Evolutionary conservation across 1,140 invertebrate species (phyloP).

Genomic region (Chrysoperla carnea): DNA sequence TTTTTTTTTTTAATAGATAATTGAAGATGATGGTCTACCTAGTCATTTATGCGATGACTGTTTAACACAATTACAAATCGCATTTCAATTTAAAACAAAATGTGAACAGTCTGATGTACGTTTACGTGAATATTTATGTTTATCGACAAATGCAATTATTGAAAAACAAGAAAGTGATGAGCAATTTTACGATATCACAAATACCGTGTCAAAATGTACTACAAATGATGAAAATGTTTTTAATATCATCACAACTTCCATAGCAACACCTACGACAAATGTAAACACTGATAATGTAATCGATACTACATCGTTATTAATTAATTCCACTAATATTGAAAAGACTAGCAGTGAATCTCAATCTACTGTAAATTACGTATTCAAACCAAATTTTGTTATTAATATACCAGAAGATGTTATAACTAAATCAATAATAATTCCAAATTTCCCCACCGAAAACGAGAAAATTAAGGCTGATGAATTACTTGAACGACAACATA

Average conservation of each 20-base stretch:
- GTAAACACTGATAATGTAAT: not conserved
- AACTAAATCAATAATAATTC: too few relatives aligned
- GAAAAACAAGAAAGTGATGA: slow-evolving; percentile 16
- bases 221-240: not conserved
- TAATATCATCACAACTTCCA: not conserved
- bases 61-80: slow-evolving; percentile 38
- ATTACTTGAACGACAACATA: too few relatives aligned
- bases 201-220: slow-evolving; percentile 9
- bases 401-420: too few relatives aligned
- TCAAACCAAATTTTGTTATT: too few relatives aligned
- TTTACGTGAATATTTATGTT: slow-evolving; percentile 16
- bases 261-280: not conserved
- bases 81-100: slow-evolving; percentile 46
- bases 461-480: too few relatives aligned
- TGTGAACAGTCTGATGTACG: slow-evolving; percentile 41
- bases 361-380: too few relatives aligned
- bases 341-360: too few relatives aligned
- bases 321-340: too few relatives aligned
- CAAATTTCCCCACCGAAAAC: too few relatives aligned
- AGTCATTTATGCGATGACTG: slow-evolving; percentile 45
- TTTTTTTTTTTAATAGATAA: slow-evolving; percentile 33
- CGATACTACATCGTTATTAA: not conserved
- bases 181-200: slow-evolving; percentile 7
- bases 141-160: slow-evolving; percentile 26
- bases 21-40: slow-evolving; percentile 39